Percentiles rank a stretch among this genome's conserved stretches.
Conservation (phyloP, 2,113 vertebrate species). For the Chaetodon auriga region DNA sequence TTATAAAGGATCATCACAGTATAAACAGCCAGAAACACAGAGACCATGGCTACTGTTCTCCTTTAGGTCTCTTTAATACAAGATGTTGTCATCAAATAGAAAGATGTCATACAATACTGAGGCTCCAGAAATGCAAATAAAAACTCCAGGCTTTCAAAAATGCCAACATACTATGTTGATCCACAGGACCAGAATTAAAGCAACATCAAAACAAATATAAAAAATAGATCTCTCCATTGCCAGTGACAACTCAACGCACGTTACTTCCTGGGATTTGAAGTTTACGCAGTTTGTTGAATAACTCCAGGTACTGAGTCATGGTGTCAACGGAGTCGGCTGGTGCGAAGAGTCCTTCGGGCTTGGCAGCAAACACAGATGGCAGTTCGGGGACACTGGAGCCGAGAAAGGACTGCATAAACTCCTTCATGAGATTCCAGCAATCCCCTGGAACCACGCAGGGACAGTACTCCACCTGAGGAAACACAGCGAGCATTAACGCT, state of each 20-base stretch:
- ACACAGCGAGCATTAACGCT: slow-evolving; percentile 15
- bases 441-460: slow-evolving; percentile 95
- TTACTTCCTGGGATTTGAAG: slow-evolving; percentile 91
- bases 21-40: slow-evolving; percentile 1
- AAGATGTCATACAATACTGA: background rate
- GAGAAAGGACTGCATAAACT: slow-evolving; percentile 97
- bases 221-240: slow-evolving; percentile 4
- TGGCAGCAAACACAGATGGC: slow-evolving; percentile 88
- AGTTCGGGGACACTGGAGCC: slow-evolving; percentile 88
- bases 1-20: background rate
- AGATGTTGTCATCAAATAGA: slow-evolving; percentile 11
- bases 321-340: slow-evolving; percentile 91
- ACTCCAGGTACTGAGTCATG: slow-evolving; percentile 96
- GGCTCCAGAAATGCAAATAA: slow-evolving; percentile 1
- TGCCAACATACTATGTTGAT: slow-evolving; percentile 16
- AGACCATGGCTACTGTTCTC: background rate
- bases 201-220: slow-evolving; percentile 33
- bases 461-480: slow-evolving; percentile 93
- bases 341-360: slow-evolving; percentile 90
- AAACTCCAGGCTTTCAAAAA: slow-evolving; percentile 27
- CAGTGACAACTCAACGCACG: slow-evolving; percentile 83
- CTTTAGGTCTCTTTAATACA: slow-evolving; percentile 41
- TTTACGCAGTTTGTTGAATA: slow-evolving; percentile 98
- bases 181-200: slow-evolving; percentile 50
- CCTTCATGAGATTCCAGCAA: slow-evolving; percentile 96